These are phyloP conservation scores for Gobionotothen gibberifrons DNA, from an alignment of 2,797 vertebrate genomes.

Conservation along the genomic window DNA sequence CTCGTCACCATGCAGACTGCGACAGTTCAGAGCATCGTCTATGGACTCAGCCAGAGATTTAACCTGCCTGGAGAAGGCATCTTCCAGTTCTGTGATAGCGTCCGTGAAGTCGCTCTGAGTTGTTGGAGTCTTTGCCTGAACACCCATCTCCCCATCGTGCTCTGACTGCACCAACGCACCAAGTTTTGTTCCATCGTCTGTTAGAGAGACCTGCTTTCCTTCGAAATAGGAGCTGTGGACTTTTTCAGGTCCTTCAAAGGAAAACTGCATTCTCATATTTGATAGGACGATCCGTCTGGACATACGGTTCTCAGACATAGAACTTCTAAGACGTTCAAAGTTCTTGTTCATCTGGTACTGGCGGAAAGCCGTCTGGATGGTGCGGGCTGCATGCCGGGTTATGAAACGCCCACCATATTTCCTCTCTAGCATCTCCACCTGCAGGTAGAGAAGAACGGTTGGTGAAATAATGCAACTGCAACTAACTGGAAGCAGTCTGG, in stretches of 20 bases:
- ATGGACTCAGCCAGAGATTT: conserved; percentile 98
- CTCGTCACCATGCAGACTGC: conserved; percentile 92
- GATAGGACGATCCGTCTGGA: conserved; percentile 96
- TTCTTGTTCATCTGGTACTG: conserved; percentile 99
- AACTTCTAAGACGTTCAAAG: conserved; percentile 96
- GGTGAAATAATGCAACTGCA: conserved; percentile 2
- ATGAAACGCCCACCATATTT: conserved; percentile 99
- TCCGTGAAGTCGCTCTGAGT: conserved; percentile 91
- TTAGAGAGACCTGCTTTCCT: conserved; percentile 94
- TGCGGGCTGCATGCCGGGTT: conserved; percentile 96
- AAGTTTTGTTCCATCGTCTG: conserved; percentile 88
- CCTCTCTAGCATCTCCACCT: conserved; percentile 99
- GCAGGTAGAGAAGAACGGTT: conserved; percentile 23
- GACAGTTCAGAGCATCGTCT: conserved; percentile 95
- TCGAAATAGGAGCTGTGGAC: conserved; percentile 97
- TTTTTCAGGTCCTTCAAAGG: conserved; percentile 98
- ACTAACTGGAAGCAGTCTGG: neutral
- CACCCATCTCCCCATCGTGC: conserved; percentile 79
- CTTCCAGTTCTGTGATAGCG: conserved; percentile 96
- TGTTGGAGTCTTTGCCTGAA: conserved; percentile 85
- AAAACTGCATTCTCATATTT: conserved; percentile 99
- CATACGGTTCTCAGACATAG: conserved; percentile 99
- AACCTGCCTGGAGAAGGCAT: conserved; percentile 96
- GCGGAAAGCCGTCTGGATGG: conserved; percentile 97
- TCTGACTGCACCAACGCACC: conserved; percentile 85